Evolutionary conservation across 2,797 vertebrate genomes (phyloP), one percentile per base, ranked within the genome.

Genomic region (Echeneis naucrates): DNA sequence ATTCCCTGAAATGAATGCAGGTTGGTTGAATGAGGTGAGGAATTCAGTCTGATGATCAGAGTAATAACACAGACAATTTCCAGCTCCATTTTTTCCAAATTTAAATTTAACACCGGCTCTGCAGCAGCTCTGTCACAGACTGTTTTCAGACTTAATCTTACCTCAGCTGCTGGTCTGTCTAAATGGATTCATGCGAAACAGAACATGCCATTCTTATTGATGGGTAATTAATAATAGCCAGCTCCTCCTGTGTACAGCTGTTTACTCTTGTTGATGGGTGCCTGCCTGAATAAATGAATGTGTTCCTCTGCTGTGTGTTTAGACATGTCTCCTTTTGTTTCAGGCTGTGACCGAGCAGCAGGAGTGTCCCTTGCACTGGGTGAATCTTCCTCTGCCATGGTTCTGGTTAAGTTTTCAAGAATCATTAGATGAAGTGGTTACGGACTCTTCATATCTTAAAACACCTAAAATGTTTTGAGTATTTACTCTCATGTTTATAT

Each of bases 341-440:
- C 55, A 51, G 73, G 53, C 57, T 64, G 40, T 78, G 71, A 66
- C 62, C 80, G 66, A 84, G 72, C 56, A 69, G 62, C 73, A 65
- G 69, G 56, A 38, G 70, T 47, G n/a, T 65, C 68, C 73, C 73
- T 68, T 76, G 55, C 72, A 27, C 56, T 37, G n/a, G 14, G 17
- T 38, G 71, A 72, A 50, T 59, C 69, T 30, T 58, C 44, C 55
- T 26, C 44, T 68, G 59, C 72, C 65, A 58, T 73, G 59, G 63
- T 68, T 73, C 67, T 24, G 24, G 56, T 38, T 8, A 24, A 13
- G 14, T 23, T 54, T 35, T 54, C 32, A 37, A 32, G 16, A 5
- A 11, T 5, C 27, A 21, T 23, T 33, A 30, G 3, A 33, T 13
- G 21, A 32, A 6, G 4, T 27, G 10, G 33, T 19, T 54, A 35